A percentile compares a stretch with the other conserved stretches of the same genome.
phyloP scores from a whole-genome alignment of 2,113 vertebrate genomes.

The Ramphastos sulfuratus region DNA sequence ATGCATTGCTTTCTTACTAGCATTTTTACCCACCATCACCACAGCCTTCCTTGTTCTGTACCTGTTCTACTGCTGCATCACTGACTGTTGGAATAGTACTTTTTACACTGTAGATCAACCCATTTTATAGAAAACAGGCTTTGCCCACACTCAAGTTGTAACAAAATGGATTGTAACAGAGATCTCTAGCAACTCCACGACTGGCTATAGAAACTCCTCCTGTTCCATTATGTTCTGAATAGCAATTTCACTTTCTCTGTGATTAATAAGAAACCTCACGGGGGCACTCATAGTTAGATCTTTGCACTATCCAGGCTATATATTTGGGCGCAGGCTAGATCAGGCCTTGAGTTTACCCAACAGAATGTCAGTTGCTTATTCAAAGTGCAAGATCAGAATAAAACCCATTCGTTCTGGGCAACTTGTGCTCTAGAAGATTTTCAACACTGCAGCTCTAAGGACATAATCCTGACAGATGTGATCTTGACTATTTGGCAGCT shows the following conservation, averaged over 20 bases:
- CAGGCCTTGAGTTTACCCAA: neutral
- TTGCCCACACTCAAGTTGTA: neutral
- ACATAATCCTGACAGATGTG: neutral
- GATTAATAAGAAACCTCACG: neutral
- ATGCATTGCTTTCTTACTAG: neutral
- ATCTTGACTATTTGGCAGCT: neutral
- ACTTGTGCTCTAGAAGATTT: neutral
- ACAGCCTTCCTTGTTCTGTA: neutral
- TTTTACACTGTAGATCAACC: neutral
- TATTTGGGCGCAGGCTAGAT: neutral
- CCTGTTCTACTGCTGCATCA: neutral
- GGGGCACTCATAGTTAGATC: neutral
- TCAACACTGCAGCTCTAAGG: neutral
- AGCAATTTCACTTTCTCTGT: neutral
- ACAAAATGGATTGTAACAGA: neutral
- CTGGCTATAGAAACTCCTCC: neutral
- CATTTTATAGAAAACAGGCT: neutral
- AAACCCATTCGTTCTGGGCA: neutral
- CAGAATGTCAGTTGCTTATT: neutral
- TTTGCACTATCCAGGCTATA: neutral
- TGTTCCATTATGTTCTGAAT: neutral
- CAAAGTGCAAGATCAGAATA: neutral
- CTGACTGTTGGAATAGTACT: neutral
- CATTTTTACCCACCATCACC: neutral
- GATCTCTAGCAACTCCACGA: neutral